Percentiles rank a stretch among this genome's conserved stretches.
Conservation (phyloP, 2,113 vertebrate genomes). For the Vanacampus margaritifer region DNA sequence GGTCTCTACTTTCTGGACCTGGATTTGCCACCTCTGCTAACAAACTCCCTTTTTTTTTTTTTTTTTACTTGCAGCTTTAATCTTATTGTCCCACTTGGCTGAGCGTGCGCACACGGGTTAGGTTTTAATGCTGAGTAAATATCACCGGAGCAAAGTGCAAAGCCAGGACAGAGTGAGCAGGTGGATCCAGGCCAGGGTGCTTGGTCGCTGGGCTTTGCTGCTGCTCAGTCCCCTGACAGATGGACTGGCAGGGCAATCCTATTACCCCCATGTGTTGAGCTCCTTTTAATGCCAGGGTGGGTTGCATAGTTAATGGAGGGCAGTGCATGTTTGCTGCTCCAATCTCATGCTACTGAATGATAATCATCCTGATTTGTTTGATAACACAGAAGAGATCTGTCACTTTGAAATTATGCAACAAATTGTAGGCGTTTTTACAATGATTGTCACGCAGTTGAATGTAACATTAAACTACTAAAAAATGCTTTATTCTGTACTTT, state of each 20-base stretch:
- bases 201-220: conserved; percentile 40
- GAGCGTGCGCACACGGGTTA: conserved; percentile 15
- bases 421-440: not conserved
- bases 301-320: conserved; percentile 62
- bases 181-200: conserved; percentile 47
- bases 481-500: not conserved
- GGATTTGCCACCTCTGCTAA: too few relatives aligned
- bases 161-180: conserved; percentile 47
- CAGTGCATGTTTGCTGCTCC: conserved; percentile 40
- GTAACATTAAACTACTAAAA: not conserved
- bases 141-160: conserved; percentile 37
- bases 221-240: conserved; percentile 62
- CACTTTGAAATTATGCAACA: not conserved
- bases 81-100: conserved; percentile 34
- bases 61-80: conserved; percentile 13
- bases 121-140: conserved; percentile 39
- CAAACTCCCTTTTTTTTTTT: conserved; percentile 26
- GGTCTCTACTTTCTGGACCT: too few relatives aligned
- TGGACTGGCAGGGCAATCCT: conserved; percentile 77
- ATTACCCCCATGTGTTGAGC: conserved; percentile 77
- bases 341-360: conserved; percentile 41
- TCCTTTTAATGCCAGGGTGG: conserved; percentile 74
- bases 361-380: conserved; percentile 51
- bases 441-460: not conserved
- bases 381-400: conserved; percentile 21